phyloP scores from a whole-genome alignment of 1,140 invertebrate species.

The Sinonovacula constricta region DNA sequence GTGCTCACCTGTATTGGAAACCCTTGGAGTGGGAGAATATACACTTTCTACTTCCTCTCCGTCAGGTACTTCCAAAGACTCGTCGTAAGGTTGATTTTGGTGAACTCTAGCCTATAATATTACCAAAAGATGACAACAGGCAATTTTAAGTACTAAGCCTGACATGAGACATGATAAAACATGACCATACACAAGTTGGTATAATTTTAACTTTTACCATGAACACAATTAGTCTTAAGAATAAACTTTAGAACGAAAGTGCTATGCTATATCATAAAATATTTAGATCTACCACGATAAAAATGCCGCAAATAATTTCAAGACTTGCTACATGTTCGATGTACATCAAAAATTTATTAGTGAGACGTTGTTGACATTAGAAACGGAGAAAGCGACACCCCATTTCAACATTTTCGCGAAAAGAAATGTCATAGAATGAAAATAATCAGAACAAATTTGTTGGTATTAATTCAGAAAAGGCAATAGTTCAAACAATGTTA shows the following conservation, averaged over 20 bases:
- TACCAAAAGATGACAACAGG: neutral
- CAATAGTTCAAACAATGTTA: neutral
- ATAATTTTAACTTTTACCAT: neutral
- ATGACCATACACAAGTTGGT: neutral
- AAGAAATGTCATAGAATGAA: neutral
- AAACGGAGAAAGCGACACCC: neutral
- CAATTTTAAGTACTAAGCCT: neutral
- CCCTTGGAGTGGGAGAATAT: slow-evolving; percentile 72
- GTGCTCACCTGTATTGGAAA: slow-evolving; percentile 56
- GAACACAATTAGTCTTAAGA: neutral
- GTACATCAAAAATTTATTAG: neutral
- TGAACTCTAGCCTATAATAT: slow-evolving; percentile 39
- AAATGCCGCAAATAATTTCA: neutral
- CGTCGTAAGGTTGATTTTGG: slow-evolving; percentile 77
- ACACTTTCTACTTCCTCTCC: slow-evolving; percentile 76
- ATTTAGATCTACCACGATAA: neutral
- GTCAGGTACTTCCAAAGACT: slow-evolving; percentile 75
- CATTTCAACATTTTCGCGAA: neutral
- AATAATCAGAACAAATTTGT: no score
- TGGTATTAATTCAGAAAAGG: neutral
- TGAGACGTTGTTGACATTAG: slow-evolving; percentile 36
- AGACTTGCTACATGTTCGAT: neutral
- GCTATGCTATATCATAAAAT: neutral
- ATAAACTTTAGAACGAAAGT: neutral
- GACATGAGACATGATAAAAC: neutral